These are phyloP conservation scores for Pocillopora grandis DNA, from an alignment of 92 coral and sea anemone genomes.

Conservation along the genomic window DNA sequence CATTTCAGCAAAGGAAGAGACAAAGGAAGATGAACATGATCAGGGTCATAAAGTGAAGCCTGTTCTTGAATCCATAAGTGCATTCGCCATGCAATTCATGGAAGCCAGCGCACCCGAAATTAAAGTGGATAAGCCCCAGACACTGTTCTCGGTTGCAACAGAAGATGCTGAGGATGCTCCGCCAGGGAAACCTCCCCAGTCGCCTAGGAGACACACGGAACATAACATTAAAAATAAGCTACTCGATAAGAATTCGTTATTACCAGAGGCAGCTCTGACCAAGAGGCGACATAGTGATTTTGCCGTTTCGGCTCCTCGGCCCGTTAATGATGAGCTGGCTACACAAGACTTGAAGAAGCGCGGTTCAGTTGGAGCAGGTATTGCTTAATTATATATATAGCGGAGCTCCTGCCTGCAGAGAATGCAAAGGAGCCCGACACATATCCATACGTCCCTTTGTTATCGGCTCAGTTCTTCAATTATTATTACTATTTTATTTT, in stretches of 20 bases:
- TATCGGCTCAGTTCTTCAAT: too few relatives aligned
- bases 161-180: constrained; percentile 6
- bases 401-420: too few relatives aligned
- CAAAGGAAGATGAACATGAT: background rate
- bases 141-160: constrained; percentile 30
- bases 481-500: too few relatives aligned
- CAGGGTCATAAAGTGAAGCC: background rate
- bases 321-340: constrained; percentile 76
- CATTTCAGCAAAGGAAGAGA: background rate
- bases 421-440: too few relatives aligned
- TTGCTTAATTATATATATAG: too few relatives aligned
- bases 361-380: constrained; percentile 11
- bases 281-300: constrained; percentile 74
- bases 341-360: constrained; percentile 55
- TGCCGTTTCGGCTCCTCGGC: constrained; percentile 68
- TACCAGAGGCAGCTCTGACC: constrained; percentile 5
- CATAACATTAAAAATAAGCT: background rate
- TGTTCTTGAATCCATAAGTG: constrained; percentile 11
- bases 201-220: constrained; percentile 30
- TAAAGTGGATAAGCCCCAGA: constrained; percentile 35
- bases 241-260: background rate
- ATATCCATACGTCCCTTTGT: too few relatives aligned
- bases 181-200: background rate
- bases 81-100: constrained; percentile 24
- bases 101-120: constrained; percentile 24